Base-by-base conservation (phyloP, 2,888 invertebrate species). In the Chrysolina americana region DNA sequence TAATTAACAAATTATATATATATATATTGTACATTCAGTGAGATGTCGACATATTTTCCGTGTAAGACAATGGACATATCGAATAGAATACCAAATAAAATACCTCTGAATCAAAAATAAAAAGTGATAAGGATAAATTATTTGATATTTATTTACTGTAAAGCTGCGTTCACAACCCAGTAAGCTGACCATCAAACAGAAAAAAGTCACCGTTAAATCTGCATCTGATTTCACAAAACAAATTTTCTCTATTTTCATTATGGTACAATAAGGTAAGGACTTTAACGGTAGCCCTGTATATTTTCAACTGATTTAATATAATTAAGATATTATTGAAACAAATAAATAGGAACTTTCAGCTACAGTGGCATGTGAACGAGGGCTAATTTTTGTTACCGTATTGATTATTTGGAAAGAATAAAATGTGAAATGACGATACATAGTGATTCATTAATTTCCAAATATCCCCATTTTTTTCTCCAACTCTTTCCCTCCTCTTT, bases 31-130 rank as follows among this genome's bases (percentile, higher is more conserved):
- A 10, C 28, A n/a, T 66, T 36, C 23, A 36, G 8, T 50, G 17
- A 50, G n/a, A 21, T 9, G 15, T 5, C 19, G n/a, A 9, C 41
- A 44, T 44, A 64, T 15, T 44, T 64, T 63, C 15, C 13, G 10
- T 36, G 21, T 41, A 64, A 41, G 28, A 62, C 44, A 9, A 48
- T 48, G 44, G 13, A 23, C 44, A 65, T 66, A 66, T 66, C 65
- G 47, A 47, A 47, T 66, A 66, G 11, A 13, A 66, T 50, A 66
- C 65, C 65, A 66, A 66, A 53, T 68, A 53, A 68, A 48, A 66
- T 66, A 28, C 17, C 23, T 66, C 28, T 68, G 8, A 68, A 68
- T 50, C 53, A 68, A 53, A 68, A 50, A 21, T 19, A 17, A 28
- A 59, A 53, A 53, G 21, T 65, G 15, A n/a, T 50, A 50, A n/a